phyloP scores from a whole-genome alignment of 1,140 invertebrate species.

The Drosophila willistoni region DNA sequence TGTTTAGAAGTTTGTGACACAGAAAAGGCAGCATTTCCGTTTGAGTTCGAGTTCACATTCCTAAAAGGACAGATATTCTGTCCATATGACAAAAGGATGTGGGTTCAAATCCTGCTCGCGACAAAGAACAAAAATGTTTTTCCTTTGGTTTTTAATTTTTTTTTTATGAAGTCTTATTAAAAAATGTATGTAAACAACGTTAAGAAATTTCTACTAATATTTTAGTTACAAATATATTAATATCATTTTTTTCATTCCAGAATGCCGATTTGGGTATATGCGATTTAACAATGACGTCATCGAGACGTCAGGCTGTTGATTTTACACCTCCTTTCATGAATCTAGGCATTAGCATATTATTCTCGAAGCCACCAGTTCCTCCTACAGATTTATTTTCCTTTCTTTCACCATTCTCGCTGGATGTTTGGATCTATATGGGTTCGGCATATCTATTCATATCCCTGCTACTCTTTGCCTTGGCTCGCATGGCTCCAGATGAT shows the following conservation, averaged over 20 bases:
- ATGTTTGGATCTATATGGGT: conserved; percentile 97
- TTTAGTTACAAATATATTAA: background rate
- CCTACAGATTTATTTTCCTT: conserved; percentile 93
- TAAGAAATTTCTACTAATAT: background rate
- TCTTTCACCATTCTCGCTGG: conserved; percentile 92
- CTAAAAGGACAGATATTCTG: too few species aligned
- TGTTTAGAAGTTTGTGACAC: too few species aligned
- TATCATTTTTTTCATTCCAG: conserved; percentile 82
- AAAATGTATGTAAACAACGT: too few species aligned
- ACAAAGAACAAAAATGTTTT: too few species aligned
- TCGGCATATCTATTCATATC: conserved; percentile 94
- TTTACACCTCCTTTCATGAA: conserved; percentile 96
- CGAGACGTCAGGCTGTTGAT: conserved; percentile 92
- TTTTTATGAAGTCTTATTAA: too few species aligned
- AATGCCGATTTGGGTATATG: conserved; percentile 96
- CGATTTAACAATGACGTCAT: conserved; percentile 95
- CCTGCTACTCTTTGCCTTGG: conserved; percentile 89
- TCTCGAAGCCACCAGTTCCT: conserved; percentile 88
- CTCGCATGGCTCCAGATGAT: conserved; percentile 92
- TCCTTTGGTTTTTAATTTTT: too few species aligned
- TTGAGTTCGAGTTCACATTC: too few species aligned
- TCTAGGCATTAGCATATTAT: conserved; percentile 92
- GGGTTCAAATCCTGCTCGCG: too few species aligned
- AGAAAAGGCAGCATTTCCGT: too few species aligned
- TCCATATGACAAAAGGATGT: too few species aligned